Base-by-base conservation (phyloP, 2,113 vertebrate species). In the Mola mola region DNA sequence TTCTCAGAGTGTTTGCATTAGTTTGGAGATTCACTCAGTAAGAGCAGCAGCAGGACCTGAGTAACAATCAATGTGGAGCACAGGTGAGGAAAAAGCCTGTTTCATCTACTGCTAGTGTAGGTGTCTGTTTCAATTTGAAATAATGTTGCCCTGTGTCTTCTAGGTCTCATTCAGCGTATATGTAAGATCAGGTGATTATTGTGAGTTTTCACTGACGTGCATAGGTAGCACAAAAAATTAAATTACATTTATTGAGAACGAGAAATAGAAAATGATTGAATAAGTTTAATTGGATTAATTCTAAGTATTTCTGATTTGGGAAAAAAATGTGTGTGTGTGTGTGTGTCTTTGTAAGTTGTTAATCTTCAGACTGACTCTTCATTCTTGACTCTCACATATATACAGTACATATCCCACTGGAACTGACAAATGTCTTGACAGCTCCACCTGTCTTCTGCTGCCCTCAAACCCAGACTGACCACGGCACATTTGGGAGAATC, bases 11-110 rank as follows among this genome's bases (percentile, higher is more conserved):
- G 34, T 34, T 11, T 70, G 38, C 47, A n/a, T 24, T 60, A 24
- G 40, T 31, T 51, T 50, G 42, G 64, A 47, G 29, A 56, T 67
- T 67, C 20, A 40, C 67, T 74, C 31, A 34, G 65, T 37, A 55
- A 63, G 49, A 51, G 26, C 48, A 41, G 66, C 57, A 55, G 16
- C 56, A 73, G 44, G 38, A 56, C 25, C 29, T 42, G 47, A 82
- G 44, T 26, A 56, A 42, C 41, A 55, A 67, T 79, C 76, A 73
- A 93, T 93, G 91, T 93, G 92, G 92, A 81, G 72, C 65, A 68
- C 91, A 92, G 91, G 92, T 93, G 89, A 73, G 88, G 57, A 46
- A 49, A 9, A 1, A 49, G 40, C 24, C 16, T 59, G 66, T 16
- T 4, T 8, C 5, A 16, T 47, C 33, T 50, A 0, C 22, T 53